A percentile compares a stretch with the other conserved stretches of the same genome.
Conservation (phyloP, 2,113 vertebrate species). For the Cavia porcellus region DNA sequence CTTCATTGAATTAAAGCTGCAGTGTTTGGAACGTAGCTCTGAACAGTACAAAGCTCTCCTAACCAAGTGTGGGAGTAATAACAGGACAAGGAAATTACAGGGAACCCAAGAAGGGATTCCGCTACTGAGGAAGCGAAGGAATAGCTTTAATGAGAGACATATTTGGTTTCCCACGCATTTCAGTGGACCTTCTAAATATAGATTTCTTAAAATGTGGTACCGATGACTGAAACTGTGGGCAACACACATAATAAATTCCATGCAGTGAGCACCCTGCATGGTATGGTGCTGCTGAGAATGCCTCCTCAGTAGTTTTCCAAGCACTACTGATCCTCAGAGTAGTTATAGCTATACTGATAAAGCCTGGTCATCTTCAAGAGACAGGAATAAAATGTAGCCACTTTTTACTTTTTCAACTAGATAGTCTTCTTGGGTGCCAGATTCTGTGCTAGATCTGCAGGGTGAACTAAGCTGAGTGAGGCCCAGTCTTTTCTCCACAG, state of each 20-base stretch:
- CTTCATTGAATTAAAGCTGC: slow-evolving; percentile 75
- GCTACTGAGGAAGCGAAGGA: slow-evolving; percentile 76
- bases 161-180: slow-evolving; percentile 77
- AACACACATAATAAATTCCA: slow-evolving; percentile 76
- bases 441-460: not conserved
- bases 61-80: slow-evolving; percentile 84
- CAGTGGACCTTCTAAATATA: slow-evolving; percentile 82
- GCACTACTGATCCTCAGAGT: slow-evolving; percentile 70
- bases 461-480: not conserved
- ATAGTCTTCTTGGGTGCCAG: not conserved
- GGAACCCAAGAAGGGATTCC: slow-evolving; percentile 69
- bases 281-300: slow-evolving; percentile 74
- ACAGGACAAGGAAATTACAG: slow-evolving; percentile 81
- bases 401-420: slow-evolving; percentile 67
- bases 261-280: slow-evolving; percentile 73
- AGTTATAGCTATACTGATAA: slow-evolving; percentile 49
- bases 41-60: slow-evolving; percentile 75
- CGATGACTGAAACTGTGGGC: slow-evolving; percentile 75
- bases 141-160: slow-evolving; percentile 62
- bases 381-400: slow-evolving; percentile 60
- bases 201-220: slow-evolving; percentile 76
- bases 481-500: not conserved
- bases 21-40: slow-evolving; percentile 75
- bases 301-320: slow-evolving; percentile 79
- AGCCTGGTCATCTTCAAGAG: slow-evolving; percentile 52